Conservation (phyloP, 1,140 invertebrate species). For the Ceratina australensis region DNA sequence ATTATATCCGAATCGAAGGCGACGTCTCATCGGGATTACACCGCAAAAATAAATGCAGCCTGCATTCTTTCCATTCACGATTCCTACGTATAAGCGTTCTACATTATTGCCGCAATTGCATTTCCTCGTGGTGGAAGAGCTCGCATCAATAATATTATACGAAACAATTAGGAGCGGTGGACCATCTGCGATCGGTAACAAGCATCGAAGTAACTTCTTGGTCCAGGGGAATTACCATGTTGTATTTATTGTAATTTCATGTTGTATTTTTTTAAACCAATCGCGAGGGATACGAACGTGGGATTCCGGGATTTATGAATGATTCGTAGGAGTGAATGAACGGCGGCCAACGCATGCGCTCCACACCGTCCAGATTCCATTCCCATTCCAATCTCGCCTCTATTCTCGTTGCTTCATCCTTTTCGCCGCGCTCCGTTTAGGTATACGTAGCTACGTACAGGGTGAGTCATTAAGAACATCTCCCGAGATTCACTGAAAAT, state of each 20-base stretch:
- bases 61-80: slow-evolving; percentile 1
- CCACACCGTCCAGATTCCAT: slow-evolving; percentile 47
- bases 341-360: slow-evolving; percentile 38
- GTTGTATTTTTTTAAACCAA: slow-evolving; percentile 8
- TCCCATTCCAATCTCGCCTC: slow-evolving; percentile 51
- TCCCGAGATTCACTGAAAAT: no score
- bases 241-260: background rate
- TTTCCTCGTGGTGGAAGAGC: no score
- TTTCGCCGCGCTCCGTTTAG: slow-evolving; percentile 24
- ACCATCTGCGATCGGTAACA: background rate
- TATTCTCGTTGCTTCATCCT: slow-evolving; percentile 53
- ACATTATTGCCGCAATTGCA: background rate
- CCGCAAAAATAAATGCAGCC: background rate
- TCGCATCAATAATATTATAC: no score
- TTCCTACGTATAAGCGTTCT: background rate
- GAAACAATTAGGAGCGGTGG: background rate
- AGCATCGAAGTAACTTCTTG: background rate
- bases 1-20: slow-evolving; percentile 51
- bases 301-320: slow-evolving; percentile 52
- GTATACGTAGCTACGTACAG: background rate
- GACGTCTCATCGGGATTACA: slow-evolving; percentile 18
- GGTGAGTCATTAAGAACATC: no score
- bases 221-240: background rate
- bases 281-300: slow-evolving; percentile 6
- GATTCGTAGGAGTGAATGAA: slow-evolving; percentile 60